Conservation (phyloP, 2,113 vertebrate genomes). For the Eulemur rufifrons region DNA sequence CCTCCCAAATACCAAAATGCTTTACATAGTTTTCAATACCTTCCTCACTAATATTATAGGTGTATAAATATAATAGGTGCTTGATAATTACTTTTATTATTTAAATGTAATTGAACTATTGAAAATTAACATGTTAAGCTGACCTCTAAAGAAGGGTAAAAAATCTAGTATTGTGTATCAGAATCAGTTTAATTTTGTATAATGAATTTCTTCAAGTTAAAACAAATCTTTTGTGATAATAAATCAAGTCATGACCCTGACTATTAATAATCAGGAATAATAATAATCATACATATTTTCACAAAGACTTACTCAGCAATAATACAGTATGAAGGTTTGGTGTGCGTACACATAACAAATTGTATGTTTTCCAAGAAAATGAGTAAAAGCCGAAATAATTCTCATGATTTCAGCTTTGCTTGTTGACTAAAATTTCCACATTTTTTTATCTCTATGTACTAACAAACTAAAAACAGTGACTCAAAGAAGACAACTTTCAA, state of each 20-base stretch:
- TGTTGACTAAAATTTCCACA: not conserved
- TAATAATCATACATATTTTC: not conserved
- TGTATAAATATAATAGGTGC: not conserved
- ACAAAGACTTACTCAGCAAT: not conserved
- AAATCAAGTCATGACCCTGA: not conserved
- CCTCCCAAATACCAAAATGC: not conserved
- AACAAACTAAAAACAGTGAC: not conserved
- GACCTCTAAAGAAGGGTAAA: not conserved
- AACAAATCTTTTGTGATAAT: not conserved
- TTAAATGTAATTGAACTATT: slow-evolving; percentile 2
- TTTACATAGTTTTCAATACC: not conserved
- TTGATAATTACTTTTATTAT: not conserved
- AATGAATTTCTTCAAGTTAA: slow-evolving; percentile 13
- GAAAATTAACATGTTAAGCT: not conserved
- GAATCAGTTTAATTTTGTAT: slow-evolving; percentile 1
- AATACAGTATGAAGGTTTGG: not conserved
- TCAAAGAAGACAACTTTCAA: not conserved
- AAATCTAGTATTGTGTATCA: not conserved
- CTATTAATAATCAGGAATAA: not conserved
- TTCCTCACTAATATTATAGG: not conserved
- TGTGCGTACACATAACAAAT: not conserved
- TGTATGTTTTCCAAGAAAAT: not conserved
- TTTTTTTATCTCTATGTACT: not conserved
- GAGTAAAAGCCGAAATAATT: slow-evolving; percentile 2
- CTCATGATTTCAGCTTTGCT: not conserved